These are phyloP conservation scores for Empidonax traillii DNA, from an alignment of 2,113 vertebrate species.

Conservation along the genomic window DNA sequence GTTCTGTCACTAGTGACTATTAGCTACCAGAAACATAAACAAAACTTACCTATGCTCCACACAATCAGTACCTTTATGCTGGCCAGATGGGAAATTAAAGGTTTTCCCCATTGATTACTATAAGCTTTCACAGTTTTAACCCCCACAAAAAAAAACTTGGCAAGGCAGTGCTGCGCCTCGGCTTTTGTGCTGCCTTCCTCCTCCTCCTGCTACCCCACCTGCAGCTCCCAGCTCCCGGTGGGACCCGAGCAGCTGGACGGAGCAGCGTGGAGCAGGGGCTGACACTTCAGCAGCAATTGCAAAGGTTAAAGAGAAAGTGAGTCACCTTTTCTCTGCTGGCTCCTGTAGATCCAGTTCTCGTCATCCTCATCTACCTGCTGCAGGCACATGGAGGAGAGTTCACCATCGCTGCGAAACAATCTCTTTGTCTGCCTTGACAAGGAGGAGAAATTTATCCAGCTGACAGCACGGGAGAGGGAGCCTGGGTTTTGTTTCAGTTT, in stretches of 20 bases:
- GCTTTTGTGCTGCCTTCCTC: neutral
- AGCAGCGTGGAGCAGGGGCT: neutral
- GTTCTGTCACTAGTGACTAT: neutral
- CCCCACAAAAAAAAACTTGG: neutral
- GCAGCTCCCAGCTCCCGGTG: neutral
- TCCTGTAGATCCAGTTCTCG: slow-evolving; percentile 86
- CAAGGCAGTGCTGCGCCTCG: neutral
- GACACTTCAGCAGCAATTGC: neutral
- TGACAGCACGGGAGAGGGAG: slow-evolving; percentile 87
- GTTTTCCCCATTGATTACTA: neutral
- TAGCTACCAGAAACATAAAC: neutral
- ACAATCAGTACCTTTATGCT: neutral
- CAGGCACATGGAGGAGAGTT: slow-evolving; percentile 76
- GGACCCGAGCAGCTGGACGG: neutral
- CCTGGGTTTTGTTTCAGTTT: slow-evolving; percentile 80
- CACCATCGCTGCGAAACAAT: slow-evolving; percentile 89
- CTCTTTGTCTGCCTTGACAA: slow-evolving; percentile 88
- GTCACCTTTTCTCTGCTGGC: slow-evolving; percentile 89
- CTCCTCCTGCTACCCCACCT: neutral
- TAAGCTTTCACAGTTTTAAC: neutral
- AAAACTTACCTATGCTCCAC: neutral
- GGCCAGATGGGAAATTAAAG: neutral
- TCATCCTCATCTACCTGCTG: slow-evolving; percentile 76
- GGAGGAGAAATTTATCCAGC: slow-evolving; percentile 92
- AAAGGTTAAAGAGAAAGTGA: slow-evolving; percentile 20